Base-by-base conservation (phyloP, 2,888 invertebrate species). In the Zeuzera pyrina region DNA sequence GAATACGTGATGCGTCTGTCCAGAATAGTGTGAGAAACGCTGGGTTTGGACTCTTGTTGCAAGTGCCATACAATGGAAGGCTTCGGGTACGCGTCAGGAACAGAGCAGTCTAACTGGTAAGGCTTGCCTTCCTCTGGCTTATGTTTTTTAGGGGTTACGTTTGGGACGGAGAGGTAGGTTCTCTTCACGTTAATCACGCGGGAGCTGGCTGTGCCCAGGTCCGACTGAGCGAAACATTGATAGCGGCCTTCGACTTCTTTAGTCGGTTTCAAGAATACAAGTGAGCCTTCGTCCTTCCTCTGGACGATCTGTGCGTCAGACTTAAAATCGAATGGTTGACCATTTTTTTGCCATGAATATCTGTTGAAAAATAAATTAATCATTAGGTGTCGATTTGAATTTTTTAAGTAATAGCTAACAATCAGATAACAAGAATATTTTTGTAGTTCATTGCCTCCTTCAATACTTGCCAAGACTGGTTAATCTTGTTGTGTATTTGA, bases 321-420 rank as follows among this genome's bases (percentile, higher is more conserved):
- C 26, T 42, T 45, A 29, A 51, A 41, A 27, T 47, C 45, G 41
- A 66, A 56, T 0, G 57, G 53, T 15, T 54, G 44, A 1, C 61
- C 67, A 28, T 73, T 47, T 41, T 73, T 76, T 2, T 45, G 43
- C 77, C 77, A 77, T 14, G 62, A 43, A 39, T 64, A 77, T 30
- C 77, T 77, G 44, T 1, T 35, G 35, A 34, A 4, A 29, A 38
- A 25, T 33, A 22, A 13, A 12, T 19, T 15, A 12, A 31, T 13
- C 7, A 19, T 6, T 19, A 19, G 19, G 5, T 19, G 8, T 19
- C 8, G 5, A 6, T 19, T 19, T 19, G 8, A 19, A 8, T 19
- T 6, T 19, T 19, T 19, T 19, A 19, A 19, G 19, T 19, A 8
- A 6, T 19, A 6, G 5, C 19, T 19, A 19, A 8, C 5, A 19